phyloP scores from a whole-genome alignment of 2,888 invertebrate genomes.

The Punctoribates punctum region DNA sequence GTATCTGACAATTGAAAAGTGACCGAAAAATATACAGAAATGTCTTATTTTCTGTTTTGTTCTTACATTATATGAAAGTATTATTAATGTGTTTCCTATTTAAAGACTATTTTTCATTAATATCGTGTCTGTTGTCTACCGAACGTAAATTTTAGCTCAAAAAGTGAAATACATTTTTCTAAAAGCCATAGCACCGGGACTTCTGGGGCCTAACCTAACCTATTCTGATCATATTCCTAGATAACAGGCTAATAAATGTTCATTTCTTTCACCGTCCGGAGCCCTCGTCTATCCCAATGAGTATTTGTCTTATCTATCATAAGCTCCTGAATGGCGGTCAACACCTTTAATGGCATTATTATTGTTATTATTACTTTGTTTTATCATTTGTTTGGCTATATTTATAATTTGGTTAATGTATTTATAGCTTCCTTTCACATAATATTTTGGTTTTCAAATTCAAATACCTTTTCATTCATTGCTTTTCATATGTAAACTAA shows the following conservation, averaged over 20 bases:
- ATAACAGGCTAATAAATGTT: slow-evolving; percentile 4
- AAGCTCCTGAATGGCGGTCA: slow-evolving; percentile 4
- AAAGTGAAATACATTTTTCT: background rate
- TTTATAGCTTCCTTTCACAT: slow-evolving; percentile 1
- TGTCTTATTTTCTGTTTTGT: too few species aligned
- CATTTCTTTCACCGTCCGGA: background rate
- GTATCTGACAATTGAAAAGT: too few species aligned
- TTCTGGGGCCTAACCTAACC: background rate
- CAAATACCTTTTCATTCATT: too few species aligned
- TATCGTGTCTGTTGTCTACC: slow-evolving; percentile 10
- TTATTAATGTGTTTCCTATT: background rate
- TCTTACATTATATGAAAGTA: background rate
- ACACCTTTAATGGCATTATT: slow-evolving; percentile 17
- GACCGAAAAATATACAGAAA: too few species aligned
- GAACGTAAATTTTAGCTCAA: background rate
- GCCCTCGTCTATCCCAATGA: too few species aligned
- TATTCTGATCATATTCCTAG: background rate
- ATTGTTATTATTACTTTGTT: background rate
- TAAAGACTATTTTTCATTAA: background rate
- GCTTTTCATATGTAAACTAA: slow-evolving; percentile 1
- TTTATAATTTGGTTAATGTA: background rate
- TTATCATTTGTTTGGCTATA: background rate
- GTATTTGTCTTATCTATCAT: background rate
- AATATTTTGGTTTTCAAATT: background rate
- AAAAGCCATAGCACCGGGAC: background rate